phyloP scores from a whole-genome alignment of 53 echinoderm and acorn worm genomes.

The Zoroaster sp. region DNA sequence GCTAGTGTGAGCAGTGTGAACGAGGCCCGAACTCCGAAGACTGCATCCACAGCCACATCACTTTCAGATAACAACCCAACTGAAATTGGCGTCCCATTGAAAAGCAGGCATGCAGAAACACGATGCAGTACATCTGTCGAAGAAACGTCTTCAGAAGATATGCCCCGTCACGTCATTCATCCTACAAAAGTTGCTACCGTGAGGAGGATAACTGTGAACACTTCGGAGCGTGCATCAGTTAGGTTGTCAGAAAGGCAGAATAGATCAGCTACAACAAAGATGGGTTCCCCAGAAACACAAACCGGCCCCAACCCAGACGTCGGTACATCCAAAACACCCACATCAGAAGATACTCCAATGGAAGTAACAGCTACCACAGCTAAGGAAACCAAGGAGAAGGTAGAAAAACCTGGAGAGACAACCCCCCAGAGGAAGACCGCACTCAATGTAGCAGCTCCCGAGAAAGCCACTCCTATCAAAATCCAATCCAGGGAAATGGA shows the following conservation, averaged over 20 bases:
- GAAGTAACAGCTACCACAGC: not conserved
- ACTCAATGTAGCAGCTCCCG: not conserved
- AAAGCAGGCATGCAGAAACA: not conserved
- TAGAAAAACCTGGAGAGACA: not conserved
- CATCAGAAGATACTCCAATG: not conserved
- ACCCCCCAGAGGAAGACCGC: not conserved
- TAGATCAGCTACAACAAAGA: not conserved
- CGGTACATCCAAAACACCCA: not conserved
- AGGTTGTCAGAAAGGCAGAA: not conserved
- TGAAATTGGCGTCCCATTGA: not conserved
- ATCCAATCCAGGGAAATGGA: not conserved
- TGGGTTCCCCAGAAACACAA: not conserved
- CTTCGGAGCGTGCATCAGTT: not conserved
- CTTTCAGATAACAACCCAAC: not conserved
- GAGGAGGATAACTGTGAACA: not conserved
- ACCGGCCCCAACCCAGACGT: not conserved
- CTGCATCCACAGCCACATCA: not conserved
- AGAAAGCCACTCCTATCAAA: not conserved
- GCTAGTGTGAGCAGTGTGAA: not conserved
- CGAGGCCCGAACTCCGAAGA: not conserved
- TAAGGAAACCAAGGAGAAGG: not conserved
- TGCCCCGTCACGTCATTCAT: not conserved
- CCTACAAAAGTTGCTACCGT: not conserved
- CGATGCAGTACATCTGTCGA: not conserved
- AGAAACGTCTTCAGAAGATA: not conserved